phyloP scores from a whole-genome alignment of 1,140 invertebrate species.

The Drosophila nebulosa region DNA sequence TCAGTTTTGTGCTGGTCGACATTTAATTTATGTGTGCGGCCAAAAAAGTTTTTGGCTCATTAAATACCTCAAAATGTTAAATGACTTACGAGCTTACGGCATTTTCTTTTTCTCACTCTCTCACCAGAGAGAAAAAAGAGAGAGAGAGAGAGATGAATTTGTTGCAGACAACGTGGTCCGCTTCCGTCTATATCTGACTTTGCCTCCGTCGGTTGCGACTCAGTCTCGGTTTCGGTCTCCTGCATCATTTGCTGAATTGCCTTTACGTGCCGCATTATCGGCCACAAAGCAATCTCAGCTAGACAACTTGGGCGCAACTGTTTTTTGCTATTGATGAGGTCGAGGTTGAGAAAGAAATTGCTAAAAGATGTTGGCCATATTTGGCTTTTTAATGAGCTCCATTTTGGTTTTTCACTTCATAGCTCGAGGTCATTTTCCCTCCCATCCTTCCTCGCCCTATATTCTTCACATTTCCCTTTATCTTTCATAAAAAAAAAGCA shows the following conservation, averaged over 20 bases:
- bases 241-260: conserved; percentile 71
- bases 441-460: conserved; percentile 2
- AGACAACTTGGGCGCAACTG: conserved; percentile 34
- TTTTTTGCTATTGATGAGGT: conserved; percentile 51
- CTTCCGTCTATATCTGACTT: conserved; percentile 34
- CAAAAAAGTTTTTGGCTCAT: conserved; percentile 75
- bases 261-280: conserved; percentile 72
- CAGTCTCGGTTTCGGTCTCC: not conserved
- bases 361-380: conserved; percentile 30
- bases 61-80: conserved; percentile 79
- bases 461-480: too few relatives aligned
- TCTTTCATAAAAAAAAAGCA: not conserved
- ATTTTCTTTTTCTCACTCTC: conserved; percentile 4
- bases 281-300: conserved; percentile 56
- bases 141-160: conserved; percentile 45
- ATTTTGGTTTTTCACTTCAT: conserved; percentile 19
- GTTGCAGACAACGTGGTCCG: conserved; percentile 49
- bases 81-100: conserved; percentile 62
- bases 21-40: conserved; percentile 76
- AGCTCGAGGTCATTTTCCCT: conserved; percentile 27
- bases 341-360: conserved; percentile 39
- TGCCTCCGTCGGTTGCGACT: not conserved
- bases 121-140: too few relatives aligned
- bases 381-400: conserved; percentile 56
- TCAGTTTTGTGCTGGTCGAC: conserved; percentile 30